phyloP scores from a whole-genome alignment of 2,113 vertebrate genomes.

The Maccullochella peelii region DNA sequence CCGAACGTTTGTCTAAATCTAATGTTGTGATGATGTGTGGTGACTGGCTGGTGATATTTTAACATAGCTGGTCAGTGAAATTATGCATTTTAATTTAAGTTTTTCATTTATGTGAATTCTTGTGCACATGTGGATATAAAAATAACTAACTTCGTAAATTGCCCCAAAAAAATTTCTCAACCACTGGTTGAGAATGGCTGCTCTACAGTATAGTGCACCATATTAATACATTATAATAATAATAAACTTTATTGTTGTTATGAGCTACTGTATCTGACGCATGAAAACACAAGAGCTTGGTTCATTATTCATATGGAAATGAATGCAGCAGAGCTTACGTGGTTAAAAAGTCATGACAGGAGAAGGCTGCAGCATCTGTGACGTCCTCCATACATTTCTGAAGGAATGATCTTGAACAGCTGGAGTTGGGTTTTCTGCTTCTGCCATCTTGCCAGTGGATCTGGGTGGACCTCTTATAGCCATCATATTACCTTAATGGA shows the following conservation, averaged over 20 bases:
- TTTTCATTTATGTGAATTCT: no score
- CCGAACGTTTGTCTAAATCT: no score
- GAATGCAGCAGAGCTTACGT: neutral
- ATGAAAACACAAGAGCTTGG: neutral
- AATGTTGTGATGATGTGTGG: no score
- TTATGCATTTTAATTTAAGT: no score
- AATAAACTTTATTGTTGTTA: neutral
- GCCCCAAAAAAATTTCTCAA: no score
- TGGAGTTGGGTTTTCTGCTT: neutral
- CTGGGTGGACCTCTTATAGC: neutral
- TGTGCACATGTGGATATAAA: no score
- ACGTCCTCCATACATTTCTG: neutral
- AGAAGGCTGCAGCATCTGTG: neutral
- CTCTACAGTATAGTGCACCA: neutral
- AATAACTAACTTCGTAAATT: no score
- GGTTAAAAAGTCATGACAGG: neutral
- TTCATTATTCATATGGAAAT: constrained; percentile 12
- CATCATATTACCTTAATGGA: neutral
- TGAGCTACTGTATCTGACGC: constrained; percentile 1
- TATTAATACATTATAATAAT: neutral
- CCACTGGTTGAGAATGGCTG: no score
- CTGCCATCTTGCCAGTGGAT: neutral
- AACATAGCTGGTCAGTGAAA: no score
- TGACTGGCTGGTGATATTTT: no score
- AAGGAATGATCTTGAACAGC: neutral